Conservation (phyloP, 2,888 invertebrate species). For the Drosophila emarginata region DNA sequence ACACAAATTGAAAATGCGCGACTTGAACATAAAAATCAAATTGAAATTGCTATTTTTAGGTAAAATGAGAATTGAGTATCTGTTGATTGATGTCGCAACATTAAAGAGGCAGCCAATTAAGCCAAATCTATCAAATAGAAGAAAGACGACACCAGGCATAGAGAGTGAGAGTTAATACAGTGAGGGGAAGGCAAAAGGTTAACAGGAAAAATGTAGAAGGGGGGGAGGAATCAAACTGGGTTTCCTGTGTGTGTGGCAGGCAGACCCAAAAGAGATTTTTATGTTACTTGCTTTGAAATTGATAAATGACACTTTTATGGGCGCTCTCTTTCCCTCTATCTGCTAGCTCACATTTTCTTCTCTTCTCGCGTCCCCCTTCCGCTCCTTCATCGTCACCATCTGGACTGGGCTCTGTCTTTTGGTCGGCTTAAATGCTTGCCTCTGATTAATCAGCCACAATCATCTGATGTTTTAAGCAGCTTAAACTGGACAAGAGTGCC, state of each 20-base stretch:
- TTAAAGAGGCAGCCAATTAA: constrained; percentile 72
- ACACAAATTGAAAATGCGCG: constrained; percentile 45
- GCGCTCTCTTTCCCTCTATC: constrained; percentile 24
- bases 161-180: not conserved
- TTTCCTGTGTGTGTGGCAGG: constrained; percentile 39
- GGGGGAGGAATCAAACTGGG: not conserved
- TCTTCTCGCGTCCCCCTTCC: not conserved
- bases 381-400: not conserved
- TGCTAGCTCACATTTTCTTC: not conserved
- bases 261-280: constrained; percentile 28
- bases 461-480: constrained; percentile 77
- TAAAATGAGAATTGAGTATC: constrained; percentile 43
- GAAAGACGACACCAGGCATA: constrained; percentile 8
- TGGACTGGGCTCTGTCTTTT: not conserved
- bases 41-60: constrained; percentile 27
- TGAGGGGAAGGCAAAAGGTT: not conserved
- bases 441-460: constrained; percentile 78
- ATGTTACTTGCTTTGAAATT: constrained; percentile 49
- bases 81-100: constrained; percentile 73
- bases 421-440: constrained; percentile 72
- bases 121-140: constrained; percentile 62
- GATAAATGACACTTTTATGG: constrained; percentile 78
- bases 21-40: constrained; percentile 41
- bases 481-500: constrained; percentile 55
- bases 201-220: not conserved